A percentile compares a stretch with the other conserved stretches of the same genome.
These are phyloP conservation scores for Lampris megalopsis DNA, from an alignment of 2,113 vertebrate genomes.

Conservation along the genomic window DNA sequence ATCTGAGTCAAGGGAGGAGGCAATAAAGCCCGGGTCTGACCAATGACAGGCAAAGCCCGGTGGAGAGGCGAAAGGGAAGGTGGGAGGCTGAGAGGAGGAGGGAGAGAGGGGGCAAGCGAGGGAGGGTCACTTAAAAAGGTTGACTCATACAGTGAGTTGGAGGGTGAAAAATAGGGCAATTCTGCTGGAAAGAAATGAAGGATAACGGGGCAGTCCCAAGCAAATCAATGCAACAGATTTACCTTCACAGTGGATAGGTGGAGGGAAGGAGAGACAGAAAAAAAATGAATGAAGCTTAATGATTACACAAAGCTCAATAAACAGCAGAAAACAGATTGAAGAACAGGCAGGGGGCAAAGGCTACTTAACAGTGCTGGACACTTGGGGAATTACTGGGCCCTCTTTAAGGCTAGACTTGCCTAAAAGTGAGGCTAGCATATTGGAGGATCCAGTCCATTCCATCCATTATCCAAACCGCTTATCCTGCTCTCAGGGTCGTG, in stretches of 20 bases:
- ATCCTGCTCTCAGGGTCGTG: too few species aligned
- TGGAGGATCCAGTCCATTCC: too few species aligned
- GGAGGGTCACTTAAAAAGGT: conserved; percentile 44
- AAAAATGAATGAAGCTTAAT: conserved; percentile 46
- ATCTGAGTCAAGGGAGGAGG: not conserved
- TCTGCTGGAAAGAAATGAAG: conserved; percentile 67
- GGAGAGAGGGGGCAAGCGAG: conserved; percentile 9
- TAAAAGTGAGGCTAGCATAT: too few species aligned
- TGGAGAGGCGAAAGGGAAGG: not conserved
- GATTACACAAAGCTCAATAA: conserved; percentile 50
- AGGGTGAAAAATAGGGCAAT: conserved; percentile 77
- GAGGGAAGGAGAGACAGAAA: not conserved
- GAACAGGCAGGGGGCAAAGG: not conserved
- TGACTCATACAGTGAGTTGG: conserved; percentile 65
- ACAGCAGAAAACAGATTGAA: conserved; percentile 49
- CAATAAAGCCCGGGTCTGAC: not conserved
- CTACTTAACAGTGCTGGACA: too few species aligned
- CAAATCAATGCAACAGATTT: conserved; percentile 79
- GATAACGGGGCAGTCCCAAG: conserved; percentile 67
- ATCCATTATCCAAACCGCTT: too few species aligned
- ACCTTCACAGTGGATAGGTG: conserved; percentile 55
- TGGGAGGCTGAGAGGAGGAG: conserved; percentile 7
- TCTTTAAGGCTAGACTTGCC: too few species aligned
- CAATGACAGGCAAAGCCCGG: not conserved
- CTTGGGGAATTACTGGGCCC: too few species aligned